phyloP scores from a whole-genome alignment of 1,140 invertebrate species.

The Drosophila orosa region DNA sequence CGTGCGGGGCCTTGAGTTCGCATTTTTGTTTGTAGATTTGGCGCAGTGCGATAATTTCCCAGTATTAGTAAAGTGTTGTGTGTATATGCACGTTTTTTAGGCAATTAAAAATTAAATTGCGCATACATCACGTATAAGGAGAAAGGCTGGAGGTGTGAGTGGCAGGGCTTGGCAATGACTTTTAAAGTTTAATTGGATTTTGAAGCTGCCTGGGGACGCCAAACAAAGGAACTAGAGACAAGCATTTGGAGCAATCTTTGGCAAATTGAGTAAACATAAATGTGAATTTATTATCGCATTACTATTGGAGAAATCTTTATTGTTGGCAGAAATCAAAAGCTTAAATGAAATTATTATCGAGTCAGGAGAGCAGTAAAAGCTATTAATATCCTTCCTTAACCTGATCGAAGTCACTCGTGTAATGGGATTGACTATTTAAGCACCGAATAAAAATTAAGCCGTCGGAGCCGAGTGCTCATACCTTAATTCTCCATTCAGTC shows the following conservation, averaged over 20 bases:
- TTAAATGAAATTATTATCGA: slow-evolving; percentile 4
- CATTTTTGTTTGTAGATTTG: slow-evolving; percentile 48
- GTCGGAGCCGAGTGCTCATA: neutral
- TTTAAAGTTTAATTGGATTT: slow-evolving; percentile 79
- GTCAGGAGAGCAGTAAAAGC: neutral
- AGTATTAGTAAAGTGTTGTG: slow-evolving; percentile 36
- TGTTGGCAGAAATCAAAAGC: neutral
- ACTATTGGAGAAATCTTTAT: slow-evolving; percentile 8
- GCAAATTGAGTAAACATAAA: slow-evolving; percentile 46
- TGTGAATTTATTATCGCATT: slow-evolving; percentile 2
- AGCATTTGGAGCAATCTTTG: slow-evolving; percentile 44
- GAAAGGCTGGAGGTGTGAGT: slow-evolving; percentile 14
- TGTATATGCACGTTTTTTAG: slow-evolving; percentile 61
- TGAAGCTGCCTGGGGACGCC: slow-evolving; percentile 44
- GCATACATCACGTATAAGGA: slow-evolving; percentile 70
- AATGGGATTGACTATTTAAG: slow-evolving; percentile 1
- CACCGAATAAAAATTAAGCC: neutral
- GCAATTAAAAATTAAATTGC: slow-evolving; percentile 81
- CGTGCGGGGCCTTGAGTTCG: slow-evolving; percentile 55
- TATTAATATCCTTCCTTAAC: neutral
- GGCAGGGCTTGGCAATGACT: slow-evolving; percentile 42
- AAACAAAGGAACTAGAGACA: slow-evolving; percentile 8
- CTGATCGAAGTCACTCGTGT: neutral
- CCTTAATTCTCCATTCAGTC: slow-evolving; percentile 3
- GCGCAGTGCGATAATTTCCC: slow-evolving; percentile 58